phyloP scores from a whole-genome alignment of 37 sponge, comb jelly and placozoan species.

The Chondrilla cf. caribensis region DNA sequence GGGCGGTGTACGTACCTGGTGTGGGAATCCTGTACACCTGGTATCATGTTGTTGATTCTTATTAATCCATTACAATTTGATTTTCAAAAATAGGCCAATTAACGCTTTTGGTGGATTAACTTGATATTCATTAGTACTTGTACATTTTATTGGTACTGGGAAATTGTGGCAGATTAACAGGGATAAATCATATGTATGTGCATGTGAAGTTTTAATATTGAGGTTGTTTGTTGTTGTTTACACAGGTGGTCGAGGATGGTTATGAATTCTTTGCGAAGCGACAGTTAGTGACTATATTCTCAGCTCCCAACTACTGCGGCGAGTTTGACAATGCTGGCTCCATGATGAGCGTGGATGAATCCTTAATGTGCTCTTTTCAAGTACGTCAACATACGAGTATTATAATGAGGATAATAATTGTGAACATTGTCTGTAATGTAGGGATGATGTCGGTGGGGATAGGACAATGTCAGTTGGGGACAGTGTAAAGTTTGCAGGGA shows the following conservation, averaged over 20 bases:
- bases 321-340: slow-evolving; percentile 98
- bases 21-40: too few species aligned
- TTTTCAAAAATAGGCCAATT: too few species aligned
- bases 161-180: too few species aligned
- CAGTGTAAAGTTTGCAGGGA: too few species aligned
- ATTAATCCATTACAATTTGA: too few species aligned
- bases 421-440: neutral
- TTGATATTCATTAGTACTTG: too few species aligned
- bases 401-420: neutral
- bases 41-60: too few species aligned
- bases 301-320: slow-evolving; percentile 96
- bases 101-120: too few species aligned
- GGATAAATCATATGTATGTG: neutral
- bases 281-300: slow-evolving; percentile 93
- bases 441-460: too few species aligned
- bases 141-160: too few species aligned
- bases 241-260: slow-evolving; percentile 91
- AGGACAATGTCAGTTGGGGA: too few species aligned
- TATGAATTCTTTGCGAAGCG: slow-evolving; percentile 97
- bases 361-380: slow-evolving; percentile 96
- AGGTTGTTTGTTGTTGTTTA: neutral
- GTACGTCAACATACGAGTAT: slow-evolving; percentile 15
- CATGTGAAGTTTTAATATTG: neutral
- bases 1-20: neutral
- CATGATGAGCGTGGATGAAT: slow-evolving; percentile 97